These are phyloP conservation scores for Zeugodacus cucurbitae DNA, from an alignment of 1,140 invertebrate species.

Conservation along the genomic window DNA sequence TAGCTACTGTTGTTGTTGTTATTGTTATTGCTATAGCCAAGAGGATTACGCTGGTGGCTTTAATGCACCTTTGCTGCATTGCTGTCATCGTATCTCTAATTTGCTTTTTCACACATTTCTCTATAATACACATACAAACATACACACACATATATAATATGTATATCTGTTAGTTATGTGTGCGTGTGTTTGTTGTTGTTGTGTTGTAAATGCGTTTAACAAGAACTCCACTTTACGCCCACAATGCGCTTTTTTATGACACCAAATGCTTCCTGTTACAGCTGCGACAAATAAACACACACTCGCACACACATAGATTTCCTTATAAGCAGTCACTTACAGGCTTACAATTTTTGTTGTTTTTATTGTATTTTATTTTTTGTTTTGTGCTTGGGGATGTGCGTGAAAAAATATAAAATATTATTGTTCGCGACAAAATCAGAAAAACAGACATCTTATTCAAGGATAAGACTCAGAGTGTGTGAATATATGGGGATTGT, in stretches of 20 bases:
- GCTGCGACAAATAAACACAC: background rate
- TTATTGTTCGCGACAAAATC: slow-evolving; percentile 28
- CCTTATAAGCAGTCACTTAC: slow-evolving; percentile 22
- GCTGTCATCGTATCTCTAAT: background rate
- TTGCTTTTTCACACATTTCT: background rate
- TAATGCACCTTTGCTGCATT: slow-evolving; percentile 20
- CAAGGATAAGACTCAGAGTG: background rate
- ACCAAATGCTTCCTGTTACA: slow-evolving; percentile 14
- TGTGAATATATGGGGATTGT: background rate
- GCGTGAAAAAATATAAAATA: slow-evolving; percentile 31
- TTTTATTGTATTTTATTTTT: no score
- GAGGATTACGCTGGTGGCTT: background rate
- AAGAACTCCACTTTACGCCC: slow-evolving; percentile 6
- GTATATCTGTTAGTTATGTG: background rate
- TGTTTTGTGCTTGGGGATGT: background rate
- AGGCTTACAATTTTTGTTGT: background rate
- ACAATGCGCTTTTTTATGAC: slow-evolving; percentile 31
- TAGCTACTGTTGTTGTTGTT: background rate
- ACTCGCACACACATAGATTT: background rate
- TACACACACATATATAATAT: background rate
- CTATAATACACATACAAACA: background rate
- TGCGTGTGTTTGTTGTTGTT: background rate
- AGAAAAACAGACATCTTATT: background rate
- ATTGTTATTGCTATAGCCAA: slow-evolving; percentile 9
- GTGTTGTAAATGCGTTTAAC: background rate